These are phyloP conservation scores for Alca torda DNA, from an alignment of 2,797 vertebrate species.

Conservation along the genomic window DNA sequence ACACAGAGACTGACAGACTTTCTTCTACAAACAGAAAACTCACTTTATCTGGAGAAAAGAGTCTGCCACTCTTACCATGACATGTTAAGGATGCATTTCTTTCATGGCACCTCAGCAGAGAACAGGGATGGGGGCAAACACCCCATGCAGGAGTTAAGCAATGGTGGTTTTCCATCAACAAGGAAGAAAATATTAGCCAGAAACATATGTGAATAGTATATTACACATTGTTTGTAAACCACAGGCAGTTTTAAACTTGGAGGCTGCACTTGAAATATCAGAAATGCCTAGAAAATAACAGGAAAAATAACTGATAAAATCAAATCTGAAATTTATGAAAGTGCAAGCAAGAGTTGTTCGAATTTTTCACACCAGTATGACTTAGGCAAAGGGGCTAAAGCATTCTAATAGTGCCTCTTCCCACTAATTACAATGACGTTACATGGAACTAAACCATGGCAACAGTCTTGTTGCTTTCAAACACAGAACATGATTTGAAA, in stretches of 20 bases:
- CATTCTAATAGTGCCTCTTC: neutral
- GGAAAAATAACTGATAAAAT: neutral
- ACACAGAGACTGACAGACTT: neutral
- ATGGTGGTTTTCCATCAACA: neutral
- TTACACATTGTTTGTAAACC: neutral
- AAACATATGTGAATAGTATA: neutral
- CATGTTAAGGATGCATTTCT: neutral
- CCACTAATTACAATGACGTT: neutral
- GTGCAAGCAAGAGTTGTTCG: neutral
- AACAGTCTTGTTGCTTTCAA: neutral
- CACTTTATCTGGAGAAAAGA: neutral
- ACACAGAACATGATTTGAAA: neutral
- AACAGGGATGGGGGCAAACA: neutral
- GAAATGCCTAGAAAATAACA: neutral
- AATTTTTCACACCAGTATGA: neutral
- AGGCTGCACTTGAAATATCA: neutral
- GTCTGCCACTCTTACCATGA: neutral
- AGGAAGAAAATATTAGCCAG: neutral
- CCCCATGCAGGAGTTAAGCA: neutral
- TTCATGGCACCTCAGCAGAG: neutral
- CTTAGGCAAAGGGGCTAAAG: neutral
- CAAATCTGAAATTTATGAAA: neutral
- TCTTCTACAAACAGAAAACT: neutral
- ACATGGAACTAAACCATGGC: neutral
- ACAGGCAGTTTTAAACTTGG: neutral